Evolutionary conservation across 2,797 vertebrate genomes (phyloP).

Genomic region (Sarcophilus harrisii): DNA sequence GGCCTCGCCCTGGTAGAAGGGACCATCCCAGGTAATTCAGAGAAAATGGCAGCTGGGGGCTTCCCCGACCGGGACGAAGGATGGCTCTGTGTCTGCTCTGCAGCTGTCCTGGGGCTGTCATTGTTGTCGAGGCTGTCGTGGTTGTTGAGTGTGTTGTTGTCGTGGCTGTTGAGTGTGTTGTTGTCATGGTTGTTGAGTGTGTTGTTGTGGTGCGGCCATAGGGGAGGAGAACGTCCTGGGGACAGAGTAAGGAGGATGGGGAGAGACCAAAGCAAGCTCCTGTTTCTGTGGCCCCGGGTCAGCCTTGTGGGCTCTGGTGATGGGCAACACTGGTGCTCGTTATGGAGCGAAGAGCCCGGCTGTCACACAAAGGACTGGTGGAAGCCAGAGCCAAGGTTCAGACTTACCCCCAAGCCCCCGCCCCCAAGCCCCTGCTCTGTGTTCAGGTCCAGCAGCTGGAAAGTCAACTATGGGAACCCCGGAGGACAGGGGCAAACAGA

Average conservation of each 20-base stretch:
- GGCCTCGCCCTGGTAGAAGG: too few species aligned
- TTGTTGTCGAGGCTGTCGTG: too few species aligned
- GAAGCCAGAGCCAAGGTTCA: background rate
- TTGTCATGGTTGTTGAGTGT: too few species aligned
- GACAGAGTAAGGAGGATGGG: slow-evolving; percentile 52
- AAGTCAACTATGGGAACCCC: slow-evolving; percentile 44
- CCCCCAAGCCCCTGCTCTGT: background rate
- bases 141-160: too few species aligned
- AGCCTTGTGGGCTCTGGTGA: background rate
- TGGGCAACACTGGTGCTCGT: background rate
- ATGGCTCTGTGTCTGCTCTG: too few species aligned
- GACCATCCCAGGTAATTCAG: too few species aligned
- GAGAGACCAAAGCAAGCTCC: slow-evolving; percentile 71
- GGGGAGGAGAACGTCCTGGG: background rate
- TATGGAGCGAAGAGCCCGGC: background rate
- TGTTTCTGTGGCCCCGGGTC: background rate
- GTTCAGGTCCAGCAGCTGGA: slow-evolving; percentile 78
- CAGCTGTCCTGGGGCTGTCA: too few species aligned
- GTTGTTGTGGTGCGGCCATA: background rate
- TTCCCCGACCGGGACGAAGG: too few species aligned
- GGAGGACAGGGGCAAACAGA: background rate
- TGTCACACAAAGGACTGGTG: background rate
- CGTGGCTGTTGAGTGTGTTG: too few species aligned
- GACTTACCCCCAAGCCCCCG: rapidly evolving
- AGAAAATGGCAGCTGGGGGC: too few species aligned